These are phyloP conservation scores for Halcyon malimbica DNA, from an alignment of 2,113 vertebrate genomes.

Conservation along the genomic window DNA sequence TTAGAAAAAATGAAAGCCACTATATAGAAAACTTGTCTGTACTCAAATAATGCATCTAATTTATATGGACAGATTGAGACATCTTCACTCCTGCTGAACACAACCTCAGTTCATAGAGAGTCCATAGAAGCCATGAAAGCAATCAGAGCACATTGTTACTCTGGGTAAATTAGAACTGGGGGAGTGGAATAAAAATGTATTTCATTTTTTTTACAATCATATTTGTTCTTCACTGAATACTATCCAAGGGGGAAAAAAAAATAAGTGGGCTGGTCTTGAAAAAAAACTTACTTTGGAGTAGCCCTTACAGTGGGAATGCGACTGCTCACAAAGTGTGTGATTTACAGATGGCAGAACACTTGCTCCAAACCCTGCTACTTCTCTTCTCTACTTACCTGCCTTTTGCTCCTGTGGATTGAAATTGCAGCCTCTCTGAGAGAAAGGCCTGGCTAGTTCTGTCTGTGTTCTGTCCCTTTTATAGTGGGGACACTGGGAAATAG, in stretches of 20 bases:
- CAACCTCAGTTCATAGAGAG: background rate
- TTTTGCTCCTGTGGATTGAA: background rate
- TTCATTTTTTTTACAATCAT: background rate
- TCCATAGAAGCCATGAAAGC: background rate
- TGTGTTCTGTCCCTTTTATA: background rate
- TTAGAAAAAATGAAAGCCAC: background rate
- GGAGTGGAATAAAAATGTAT: background rate
- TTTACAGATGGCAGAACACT: background rate
- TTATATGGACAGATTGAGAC: background rate
- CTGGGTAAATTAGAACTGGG: background rate
- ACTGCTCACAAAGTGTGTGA: background rate
- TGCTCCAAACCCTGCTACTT: accelerated
- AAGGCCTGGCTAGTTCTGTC: background rate
- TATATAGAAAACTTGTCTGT: background rate
- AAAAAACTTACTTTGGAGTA: background rate
- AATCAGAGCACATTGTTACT: background rate
- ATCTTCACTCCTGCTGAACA: background rate
- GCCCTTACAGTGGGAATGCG: background rate
- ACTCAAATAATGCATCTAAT: background rate
- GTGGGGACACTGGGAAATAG: background rate
- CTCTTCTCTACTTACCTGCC: background rate
- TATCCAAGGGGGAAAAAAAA: background rate
- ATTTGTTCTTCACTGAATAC: background rate
- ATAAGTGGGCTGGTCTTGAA: background rate
- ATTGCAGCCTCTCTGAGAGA: background rate